Percentiles rank a stretch among this genome's conserved stretches.
These are phyloP conservation scores for Falco berigora DNA, from an alignment of 2,797 vertebrate species.

Conservation along the genomic window DNA sequence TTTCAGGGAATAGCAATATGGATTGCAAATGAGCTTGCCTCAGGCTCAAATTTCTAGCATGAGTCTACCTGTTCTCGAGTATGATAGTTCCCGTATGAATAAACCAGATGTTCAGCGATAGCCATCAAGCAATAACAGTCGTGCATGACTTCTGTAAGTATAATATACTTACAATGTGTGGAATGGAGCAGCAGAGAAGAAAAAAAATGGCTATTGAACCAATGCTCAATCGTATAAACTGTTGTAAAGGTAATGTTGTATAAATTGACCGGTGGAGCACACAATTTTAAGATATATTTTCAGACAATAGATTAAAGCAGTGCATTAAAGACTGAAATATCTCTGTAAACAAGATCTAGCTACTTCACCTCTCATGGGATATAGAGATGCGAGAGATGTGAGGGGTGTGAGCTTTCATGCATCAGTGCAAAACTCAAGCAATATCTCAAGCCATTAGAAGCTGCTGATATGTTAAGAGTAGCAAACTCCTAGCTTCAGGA, in stretches of 20 bases:
- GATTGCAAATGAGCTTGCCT: not conserved
- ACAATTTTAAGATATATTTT: not conserved
- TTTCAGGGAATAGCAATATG: not conserved
- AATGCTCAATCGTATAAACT: not conserved
- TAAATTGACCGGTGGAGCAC: not conserved
- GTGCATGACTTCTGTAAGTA: not conserved
- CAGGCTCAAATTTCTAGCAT: not conserved
- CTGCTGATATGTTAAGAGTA: not conserved
- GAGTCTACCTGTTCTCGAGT: not conserved
- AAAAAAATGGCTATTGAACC: not conserved
- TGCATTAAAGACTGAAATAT: not conserved
- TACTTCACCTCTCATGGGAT: not conserved
- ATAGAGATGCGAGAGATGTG: not conserved
- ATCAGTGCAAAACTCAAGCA: not conserved
- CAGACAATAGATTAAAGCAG: not conserved
- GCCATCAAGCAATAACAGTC: not conserved
- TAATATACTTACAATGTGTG: not conserved
- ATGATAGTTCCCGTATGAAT: not conserved
- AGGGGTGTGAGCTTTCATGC: not conserved
- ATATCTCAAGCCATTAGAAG: not conserved
- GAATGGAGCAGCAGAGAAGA: not conserved
- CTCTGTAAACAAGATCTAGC: not conserved
- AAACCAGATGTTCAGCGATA: constrained; percentile 20
- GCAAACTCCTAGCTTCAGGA: not conserved
- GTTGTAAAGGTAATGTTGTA: not conserved